Percentiles rank a stretch among this genome's conserved stretches.
These are phyloP conservation scores for Cuniculus paca DNA, from an alignment of 2,797 vertebrate genomes.

Conservation along the genomic window DNA sequence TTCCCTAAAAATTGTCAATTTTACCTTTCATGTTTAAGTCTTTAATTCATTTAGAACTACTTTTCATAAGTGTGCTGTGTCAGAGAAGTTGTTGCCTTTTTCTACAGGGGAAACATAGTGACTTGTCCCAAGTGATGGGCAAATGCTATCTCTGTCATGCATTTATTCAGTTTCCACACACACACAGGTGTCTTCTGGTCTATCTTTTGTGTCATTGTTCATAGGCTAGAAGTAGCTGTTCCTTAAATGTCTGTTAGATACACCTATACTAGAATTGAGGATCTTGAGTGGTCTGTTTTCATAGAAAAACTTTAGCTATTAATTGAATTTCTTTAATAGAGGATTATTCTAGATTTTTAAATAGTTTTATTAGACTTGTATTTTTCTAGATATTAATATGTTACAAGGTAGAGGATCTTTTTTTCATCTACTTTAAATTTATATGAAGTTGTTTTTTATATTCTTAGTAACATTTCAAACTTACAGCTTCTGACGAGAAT, in stretches of 20 bases:
- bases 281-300: background rate
- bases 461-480: background rate
- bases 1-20: background rate
- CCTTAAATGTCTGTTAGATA: background rate
- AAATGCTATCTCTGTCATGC: background rate
- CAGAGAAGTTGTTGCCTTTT: background rate
- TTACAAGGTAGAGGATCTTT: background rate
- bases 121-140: background rate
- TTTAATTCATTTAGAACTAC: background rate
- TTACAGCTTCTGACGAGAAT: background rate
- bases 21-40: background rate
- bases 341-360: background rate
- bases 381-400: background rate
- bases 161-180: background rate
- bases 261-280: background rate
- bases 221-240: background rate
- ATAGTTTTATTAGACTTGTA: background rate
- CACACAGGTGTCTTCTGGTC: background rate
- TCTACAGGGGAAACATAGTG: background rate
- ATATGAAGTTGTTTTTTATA: background rate
- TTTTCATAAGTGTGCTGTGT: background rate
- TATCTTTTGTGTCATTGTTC: background rate
- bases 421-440: background rate
- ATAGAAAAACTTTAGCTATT: background rate
- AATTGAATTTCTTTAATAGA: background rate